phyloP scores from a whole-genome alignment of 2,113 vertebrate species.

The Amphiprion percula region DNA sequence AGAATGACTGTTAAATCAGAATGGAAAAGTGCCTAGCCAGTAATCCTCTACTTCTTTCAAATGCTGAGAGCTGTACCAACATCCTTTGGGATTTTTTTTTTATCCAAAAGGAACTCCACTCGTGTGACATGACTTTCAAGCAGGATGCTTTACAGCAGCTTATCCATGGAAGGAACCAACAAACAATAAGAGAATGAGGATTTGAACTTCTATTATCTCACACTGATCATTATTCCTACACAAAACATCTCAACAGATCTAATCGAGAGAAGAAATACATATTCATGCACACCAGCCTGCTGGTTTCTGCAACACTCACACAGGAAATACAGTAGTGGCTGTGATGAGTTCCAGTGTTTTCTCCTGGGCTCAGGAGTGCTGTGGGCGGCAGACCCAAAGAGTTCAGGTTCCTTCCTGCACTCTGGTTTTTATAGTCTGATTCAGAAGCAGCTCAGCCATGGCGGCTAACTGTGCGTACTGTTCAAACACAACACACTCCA shows the following conservation, averaged over 20 bases:
- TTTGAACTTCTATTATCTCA: slow-evolving; percentile 8
- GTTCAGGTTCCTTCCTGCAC: slow-evolving; percentile 64
- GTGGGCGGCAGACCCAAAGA: slow-evolving; percentile 53
- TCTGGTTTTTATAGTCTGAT: slow-evolving; percentile 43
- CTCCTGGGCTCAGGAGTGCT: slow-evolving; percentile 25
- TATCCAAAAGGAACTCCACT: slow-evolving; percentile 2
- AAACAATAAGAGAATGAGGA: slow-evolving; percentile 6
- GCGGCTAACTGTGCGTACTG: slow-evolving; percentile 17
- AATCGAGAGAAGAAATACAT: too few relatives aligned
- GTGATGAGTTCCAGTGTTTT: slow-evolving; percentile 35
- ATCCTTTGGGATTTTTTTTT: slow-evolving; percentile 17
- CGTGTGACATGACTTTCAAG: slow-evolving; percentile 24
- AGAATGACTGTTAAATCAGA: slow-evolving; percentile 32
- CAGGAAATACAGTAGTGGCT: slow-evolving; percentile 38
- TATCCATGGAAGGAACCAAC: background rate
- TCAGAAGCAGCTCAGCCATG: slow-evolving; percentile 43
- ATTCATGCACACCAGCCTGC: background rate
- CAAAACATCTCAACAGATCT: too few relatives aligned
- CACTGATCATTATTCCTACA: too few relatives aligned
- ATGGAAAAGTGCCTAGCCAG: slow-evolving; percentile 30
- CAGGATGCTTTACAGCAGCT: background rate
- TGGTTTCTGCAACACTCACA: background rate
- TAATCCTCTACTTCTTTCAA: slow-evolving; percentile 34
- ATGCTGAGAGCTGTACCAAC: slow-evolving; percentile 25
- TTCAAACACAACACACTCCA: slow-evolving; percentile 30